Percentiles rank a stretch among this genome's conserved stretches.
Evolutionary conservation across 2,113 vertebrate genomes (phyloP).

Genomic region (Ahaetulla prasina): DNA sequence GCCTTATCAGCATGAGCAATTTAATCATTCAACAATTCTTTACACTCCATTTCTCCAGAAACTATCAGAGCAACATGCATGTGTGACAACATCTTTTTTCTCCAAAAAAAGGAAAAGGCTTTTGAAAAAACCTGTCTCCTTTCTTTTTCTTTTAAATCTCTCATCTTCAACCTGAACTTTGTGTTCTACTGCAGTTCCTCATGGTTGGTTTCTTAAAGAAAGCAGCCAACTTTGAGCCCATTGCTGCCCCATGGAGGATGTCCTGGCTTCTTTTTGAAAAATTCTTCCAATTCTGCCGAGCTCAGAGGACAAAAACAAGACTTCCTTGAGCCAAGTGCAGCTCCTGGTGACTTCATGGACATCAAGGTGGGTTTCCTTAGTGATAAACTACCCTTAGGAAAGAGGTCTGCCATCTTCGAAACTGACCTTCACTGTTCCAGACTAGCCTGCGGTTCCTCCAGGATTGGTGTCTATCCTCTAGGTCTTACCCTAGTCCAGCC

Average conservation of each 20-base stretch:
- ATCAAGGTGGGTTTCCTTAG: not conserved
- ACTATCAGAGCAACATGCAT: not conserved
- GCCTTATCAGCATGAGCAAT: conserved; percentile 5
- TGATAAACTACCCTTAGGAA: not conserved
- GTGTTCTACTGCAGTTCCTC: not conserved
- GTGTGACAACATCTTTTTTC: not conserved
- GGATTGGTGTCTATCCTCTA: not conserved
- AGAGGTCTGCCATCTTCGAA: not conserved
- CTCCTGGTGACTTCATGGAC: not conserved
- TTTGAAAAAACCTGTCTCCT: not conserved
- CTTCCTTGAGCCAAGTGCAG: not conserved
- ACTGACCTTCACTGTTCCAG: not conserved
- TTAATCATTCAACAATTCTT: conserved; percentile 1
- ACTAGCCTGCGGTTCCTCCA: not conserved
- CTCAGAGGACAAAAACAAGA: not conserved
- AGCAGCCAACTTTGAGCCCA: not conserved
- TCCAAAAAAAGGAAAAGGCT: not conserved
- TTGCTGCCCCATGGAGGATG: not conserved
- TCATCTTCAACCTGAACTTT: not conserved
- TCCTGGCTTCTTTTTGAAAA: not conserved
- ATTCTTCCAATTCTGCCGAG: not conserved
- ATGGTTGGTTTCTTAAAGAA: not conserved
- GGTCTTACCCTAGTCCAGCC: not conserved
- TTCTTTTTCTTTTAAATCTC: not conserved
- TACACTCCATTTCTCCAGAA: not conserved